phyloP scores from a whole-genome alignment of 1,140 invertebrate genomes.

The Sarcophaga bullata region DNA sequence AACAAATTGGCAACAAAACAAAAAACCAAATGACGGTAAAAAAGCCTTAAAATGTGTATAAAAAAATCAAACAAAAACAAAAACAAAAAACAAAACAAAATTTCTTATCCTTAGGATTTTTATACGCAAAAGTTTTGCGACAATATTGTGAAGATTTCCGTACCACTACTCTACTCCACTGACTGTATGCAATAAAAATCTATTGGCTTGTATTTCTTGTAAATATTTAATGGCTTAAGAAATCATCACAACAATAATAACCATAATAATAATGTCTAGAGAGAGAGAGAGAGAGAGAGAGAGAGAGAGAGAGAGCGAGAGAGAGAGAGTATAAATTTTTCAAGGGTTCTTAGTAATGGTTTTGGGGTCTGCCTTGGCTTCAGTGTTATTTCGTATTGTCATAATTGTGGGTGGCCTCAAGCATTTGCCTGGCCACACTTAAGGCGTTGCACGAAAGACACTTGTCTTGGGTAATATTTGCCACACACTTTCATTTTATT shows the following conservation, averaged over 20 bases:
- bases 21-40: not conserved
- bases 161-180: not conserved
- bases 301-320: not conserved
- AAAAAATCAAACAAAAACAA: not conserved
- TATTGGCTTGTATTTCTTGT: not conserved
- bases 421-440: constrained; percentile 40
- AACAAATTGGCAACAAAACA: not conserved
- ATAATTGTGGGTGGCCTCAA: constrained; percentile 43
- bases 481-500: not conserved
- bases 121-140: not conserved
- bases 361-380: not conserved
- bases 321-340: not conserved
- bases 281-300: too few species aligned
- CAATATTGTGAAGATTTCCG: not conserved
- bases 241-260: not conserved
- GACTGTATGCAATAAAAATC: not conserved
- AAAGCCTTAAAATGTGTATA: not conserved
- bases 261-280: not conserved
- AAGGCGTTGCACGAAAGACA: constrained; percentile 44
- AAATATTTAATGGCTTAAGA: not conserved
- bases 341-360: not conserved
- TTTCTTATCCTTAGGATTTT: not conserved
- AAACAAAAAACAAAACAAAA: not conserved
- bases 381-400: not conserved
- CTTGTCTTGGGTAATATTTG: constrained; percentile 30